These are phyloP conservation scores for Myripristis jacobus DNA, from an alignment of 2,797 vertebrate genomes.

Conservation along the genomic window DNA sequence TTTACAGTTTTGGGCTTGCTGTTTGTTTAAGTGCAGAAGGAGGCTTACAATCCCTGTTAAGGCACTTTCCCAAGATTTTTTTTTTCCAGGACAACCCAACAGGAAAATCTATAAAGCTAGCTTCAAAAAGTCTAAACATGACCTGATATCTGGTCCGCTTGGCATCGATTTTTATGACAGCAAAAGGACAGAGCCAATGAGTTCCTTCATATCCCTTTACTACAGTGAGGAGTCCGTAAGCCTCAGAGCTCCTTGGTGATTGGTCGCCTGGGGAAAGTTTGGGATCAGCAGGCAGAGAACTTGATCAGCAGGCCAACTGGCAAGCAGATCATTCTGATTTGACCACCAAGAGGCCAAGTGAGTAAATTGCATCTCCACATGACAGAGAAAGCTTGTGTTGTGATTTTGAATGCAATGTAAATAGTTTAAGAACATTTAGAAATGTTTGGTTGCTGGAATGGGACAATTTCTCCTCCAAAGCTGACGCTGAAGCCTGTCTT, in stretches of 20 bases:
- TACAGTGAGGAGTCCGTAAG: slow-evolving; percentile 57
- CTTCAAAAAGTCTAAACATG: slow-evolving; percentile 70
- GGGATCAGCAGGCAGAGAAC: slow-evolving; percentile 62
- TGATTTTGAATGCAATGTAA: slow-evolving; percentile 18
- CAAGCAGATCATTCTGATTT: slow-evolving; percentile 54
- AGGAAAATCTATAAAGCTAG: slow-evolving; percentile 73
- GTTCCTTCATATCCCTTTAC: slow-evolving; percentile 74
- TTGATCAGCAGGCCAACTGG: slow-evolving; percentile 63
- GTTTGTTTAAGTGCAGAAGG: slow-evolving; percentile 52
- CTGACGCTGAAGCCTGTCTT: neutral
- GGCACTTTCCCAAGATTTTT: slow-evolving; percentile 51
- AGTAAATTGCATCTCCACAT: slow-evolving; percentile 66
- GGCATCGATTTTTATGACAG: slow-evolving; percentile 73
- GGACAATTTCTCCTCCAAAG: neutral
- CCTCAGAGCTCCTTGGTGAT: slow-evolving; percentile 53
- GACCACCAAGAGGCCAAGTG: slow-evolving; percentile 43
- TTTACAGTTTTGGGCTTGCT: slow-evolving; percentile 58
- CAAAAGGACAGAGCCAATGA: slow-evolving; percentile 67
- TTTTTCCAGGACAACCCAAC: slow-evolving; percentile 43
- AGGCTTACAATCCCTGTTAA: slow-evolving; percentile 31
- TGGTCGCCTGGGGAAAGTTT: slow-evolving; percentile 55
- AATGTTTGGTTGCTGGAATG: slow-evolving; percentile 3
- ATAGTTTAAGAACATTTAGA: slow-evolving; percentile 7
- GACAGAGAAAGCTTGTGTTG: slow-evolving; percentile 19
- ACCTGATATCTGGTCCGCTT: slow-evolving; percentile 67